These are phyloP conservation scores for Penaeus monodon DNA, from an alignment of 2,888 invertebrate genomes.

Conservation along the genomic window DNA sequence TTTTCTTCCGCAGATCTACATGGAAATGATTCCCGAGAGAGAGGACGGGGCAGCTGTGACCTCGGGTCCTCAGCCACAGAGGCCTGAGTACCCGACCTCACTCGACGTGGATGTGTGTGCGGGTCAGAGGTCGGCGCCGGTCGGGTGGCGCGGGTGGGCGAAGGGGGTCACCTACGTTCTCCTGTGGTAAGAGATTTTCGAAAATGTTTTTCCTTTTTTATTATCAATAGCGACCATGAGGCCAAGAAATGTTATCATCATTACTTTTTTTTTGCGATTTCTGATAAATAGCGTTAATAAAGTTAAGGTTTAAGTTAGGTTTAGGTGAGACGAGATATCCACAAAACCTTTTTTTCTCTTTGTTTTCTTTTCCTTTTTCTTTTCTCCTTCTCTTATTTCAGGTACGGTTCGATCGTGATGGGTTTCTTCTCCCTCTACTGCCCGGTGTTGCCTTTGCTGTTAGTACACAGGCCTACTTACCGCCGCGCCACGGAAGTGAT, in stretches of 20 bases:
- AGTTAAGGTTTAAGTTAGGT: too few relatives aligned
- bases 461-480: conserved; percentile 79
- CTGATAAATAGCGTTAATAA: too few relatives aligned
- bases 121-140: background rate
- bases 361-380: too few relatives aligned
- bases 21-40: too few relatives aligned
- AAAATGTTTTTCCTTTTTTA: background rate
- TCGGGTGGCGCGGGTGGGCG: conserved; percentile 35
- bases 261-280: background rate
- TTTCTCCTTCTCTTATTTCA: background rate
- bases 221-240: too few relatives aligned
- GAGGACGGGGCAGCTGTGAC: background rate
- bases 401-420: conserved; percentile 73
- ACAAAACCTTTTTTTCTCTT: too few relatives aligned
- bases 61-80: background rate
- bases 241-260: background rate
- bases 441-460: conserved; percentile 79
- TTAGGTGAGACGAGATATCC: too few relatives aligned
- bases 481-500: conserved; percentile 79
- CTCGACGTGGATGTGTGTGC: background rate
- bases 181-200: conserved; percentile 22
- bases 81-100: conserved; percentile 9
- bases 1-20: too few relatives aligned
- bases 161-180: conserved; percentile 27
- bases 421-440: conserved; percentile 76